Percentiles rank a stretch among this genome's conserved stretches.
Conservation (phyloP, 1,140 invertebrate species). For the Brachionus sp. region DNA sequence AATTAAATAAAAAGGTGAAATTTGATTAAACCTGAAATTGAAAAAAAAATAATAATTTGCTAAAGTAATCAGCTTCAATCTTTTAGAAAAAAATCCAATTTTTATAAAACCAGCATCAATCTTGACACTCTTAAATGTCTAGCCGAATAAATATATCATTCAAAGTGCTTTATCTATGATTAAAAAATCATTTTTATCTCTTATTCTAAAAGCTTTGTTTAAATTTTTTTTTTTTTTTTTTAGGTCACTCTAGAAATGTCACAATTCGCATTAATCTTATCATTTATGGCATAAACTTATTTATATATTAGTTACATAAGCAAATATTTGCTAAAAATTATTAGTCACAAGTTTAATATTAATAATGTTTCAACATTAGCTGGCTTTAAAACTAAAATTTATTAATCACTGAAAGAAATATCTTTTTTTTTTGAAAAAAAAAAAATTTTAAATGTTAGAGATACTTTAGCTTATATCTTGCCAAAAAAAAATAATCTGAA, state of each 20-base stretch:
- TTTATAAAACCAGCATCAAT: background rate
- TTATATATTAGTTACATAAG: background rate
- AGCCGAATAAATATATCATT: background rate
- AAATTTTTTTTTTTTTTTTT: background rate
- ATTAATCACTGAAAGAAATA: background rate
- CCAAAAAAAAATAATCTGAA: background rate
- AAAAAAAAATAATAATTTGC: background rate
- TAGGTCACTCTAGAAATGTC: background rate
- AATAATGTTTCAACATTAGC: background rate
- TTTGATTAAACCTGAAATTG: background rate
- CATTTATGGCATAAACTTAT: background rate
- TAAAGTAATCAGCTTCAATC: background rate
- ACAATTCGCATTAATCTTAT: background rate
- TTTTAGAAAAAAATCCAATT: background rate
- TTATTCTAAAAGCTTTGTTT: background rate
- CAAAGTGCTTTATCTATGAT: background rate
- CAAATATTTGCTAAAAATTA: background rate
- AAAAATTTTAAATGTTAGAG: background rate
- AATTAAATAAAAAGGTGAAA: background rate
- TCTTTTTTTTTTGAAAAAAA: background rate
- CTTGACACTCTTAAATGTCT: background rate
- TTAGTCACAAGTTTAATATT: background rate
- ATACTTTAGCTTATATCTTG: background rate
- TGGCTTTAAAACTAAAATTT: background rate
- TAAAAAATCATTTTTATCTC: background rate